These are phyloP conservation scores for Noctua janthe DNA, from an alignment of 2,888 invertebrate genomes.

Conservation along the genomic window DNA sequence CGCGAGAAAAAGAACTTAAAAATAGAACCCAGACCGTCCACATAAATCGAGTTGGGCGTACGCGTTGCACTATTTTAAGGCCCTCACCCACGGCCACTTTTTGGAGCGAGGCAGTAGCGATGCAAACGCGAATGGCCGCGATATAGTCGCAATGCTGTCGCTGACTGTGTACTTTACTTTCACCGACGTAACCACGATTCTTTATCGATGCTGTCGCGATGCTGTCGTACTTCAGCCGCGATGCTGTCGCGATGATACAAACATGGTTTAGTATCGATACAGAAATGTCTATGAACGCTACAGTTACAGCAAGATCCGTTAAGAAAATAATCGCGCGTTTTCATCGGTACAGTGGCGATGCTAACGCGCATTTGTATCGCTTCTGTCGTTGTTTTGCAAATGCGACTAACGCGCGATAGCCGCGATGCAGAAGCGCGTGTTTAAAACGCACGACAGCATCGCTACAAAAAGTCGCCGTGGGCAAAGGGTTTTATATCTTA, in stretches of 20 bases:
- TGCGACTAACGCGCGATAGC: neutral
- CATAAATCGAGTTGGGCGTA: slow-evolving; percentile 68
- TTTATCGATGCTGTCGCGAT: neutral
- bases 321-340: neutral
- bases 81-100: neutral
- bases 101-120: neutral
- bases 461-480: neutral
- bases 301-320: neutral
- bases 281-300: neutral
- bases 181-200: neutral
- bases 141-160: neutral
- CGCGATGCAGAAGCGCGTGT: neutral
- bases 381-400: neutral
- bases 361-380: neutral
- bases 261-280: neutral
- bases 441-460: neutral
- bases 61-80: slow-evolving; percentile 68
- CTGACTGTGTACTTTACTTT: neutral
- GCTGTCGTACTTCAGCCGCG: neutral
- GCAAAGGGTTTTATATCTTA: slow-evolving; percentile 55
- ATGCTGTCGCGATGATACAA: neutral
- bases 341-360: neutral
- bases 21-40: slow-evolving; percentile 69
- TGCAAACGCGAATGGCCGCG: neutral
- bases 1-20: slow-evolving; percentile 66